Percentiles rank a stretch among this genome's conserved stretches.
phyloP scores from a whole-genome alignment of 2,797 vertebrate genomes.

The Coracias cyanogaster region DNA sequence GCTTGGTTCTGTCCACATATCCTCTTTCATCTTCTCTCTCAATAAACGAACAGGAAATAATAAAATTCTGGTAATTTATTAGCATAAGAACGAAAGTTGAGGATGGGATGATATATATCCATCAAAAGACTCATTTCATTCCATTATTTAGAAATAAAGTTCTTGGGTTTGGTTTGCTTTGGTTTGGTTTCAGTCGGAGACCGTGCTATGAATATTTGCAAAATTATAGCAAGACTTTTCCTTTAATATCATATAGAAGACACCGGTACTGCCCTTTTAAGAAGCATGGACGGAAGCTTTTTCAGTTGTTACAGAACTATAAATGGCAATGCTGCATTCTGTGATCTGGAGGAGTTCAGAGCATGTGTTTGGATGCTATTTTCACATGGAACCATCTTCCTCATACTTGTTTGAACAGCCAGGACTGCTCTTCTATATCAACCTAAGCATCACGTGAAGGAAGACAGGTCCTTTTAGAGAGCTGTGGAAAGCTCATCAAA shows the following conservation, averaged over 20 bases:
- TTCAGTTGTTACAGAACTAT: neutral
- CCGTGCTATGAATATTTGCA: neutral
- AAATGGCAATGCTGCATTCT: neutral
- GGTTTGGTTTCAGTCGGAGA: neutral
- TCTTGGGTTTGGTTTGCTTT: neutral
- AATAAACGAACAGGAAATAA: slow-evolving; percentile 9
- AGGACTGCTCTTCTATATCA: neutral
- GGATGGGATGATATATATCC: neutral
- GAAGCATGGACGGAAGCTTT: neutral
- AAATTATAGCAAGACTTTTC: neutral
- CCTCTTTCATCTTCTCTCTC: neutral
- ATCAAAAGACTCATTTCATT: neutral
- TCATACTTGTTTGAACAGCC: neutral
- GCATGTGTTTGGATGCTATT: neutral
- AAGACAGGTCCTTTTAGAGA: neutral
- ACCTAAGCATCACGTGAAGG: fast-evolving
- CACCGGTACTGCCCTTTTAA: neutral
- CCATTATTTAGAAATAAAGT: neutral
- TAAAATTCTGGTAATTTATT: slow-evolving; percentile 8
- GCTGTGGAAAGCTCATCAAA: neutral
- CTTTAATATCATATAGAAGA: neutral
- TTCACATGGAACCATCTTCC: neutral
- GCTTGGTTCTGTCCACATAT: neutral
- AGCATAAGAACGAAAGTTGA: neutral
- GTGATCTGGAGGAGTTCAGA: neutral